These are phyloP conservation scores for Heliconius melpomene DNA, from an alignment of 1,140 invertebrate genomes.

Conservation along the genomic window DNA sequence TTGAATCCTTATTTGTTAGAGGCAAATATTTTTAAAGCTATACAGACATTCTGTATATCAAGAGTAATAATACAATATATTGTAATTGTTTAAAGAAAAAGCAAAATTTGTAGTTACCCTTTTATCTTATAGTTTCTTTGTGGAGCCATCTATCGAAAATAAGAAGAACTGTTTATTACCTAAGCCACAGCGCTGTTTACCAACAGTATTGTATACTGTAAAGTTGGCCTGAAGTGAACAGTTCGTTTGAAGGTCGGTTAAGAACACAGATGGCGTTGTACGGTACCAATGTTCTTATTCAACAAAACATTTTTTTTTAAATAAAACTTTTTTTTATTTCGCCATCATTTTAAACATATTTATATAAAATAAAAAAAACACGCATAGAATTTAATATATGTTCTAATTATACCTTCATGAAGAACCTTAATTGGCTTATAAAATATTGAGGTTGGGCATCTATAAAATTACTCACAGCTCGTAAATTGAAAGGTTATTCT, in stretches of 20 bases:
- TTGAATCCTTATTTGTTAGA: background rate
- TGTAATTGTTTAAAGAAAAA: background rate
- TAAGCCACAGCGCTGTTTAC: background rate
- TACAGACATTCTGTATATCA: background rate
- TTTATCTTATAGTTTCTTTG: background rate
- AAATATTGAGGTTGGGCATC: slow-evolving; percentile 6
- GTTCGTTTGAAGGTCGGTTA: background rate
- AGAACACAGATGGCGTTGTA: slow-evolving; percentile 1
- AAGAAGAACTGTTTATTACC: background rate
- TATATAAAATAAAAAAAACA: background rate
- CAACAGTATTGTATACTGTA: background rate
- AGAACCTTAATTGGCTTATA: background rate
- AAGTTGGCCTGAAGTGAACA: background rate
- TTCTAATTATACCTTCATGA: background rate
- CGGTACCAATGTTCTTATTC: background rate
- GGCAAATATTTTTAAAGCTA: background rate
- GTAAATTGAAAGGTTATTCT: background rate
- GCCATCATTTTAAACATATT: background rate
- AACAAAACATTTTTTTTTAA: background rate
- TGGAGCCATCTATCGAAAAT: background rate
- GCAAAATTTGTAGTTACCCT: background rate
- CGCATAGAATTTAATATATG: background rate
- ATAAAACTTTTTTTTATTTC: no score
- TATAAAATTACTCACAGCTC: slow-evolving; percentile 4
- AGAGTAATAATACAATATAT: background rate